A percentile compares a stretch with the other conserved stretches of the same genome.
These are phyloP conservation scores for Lepus townsendii DNA, from an alignment of 2,797 vertebrate genomes.

Conservation along the genomic window DNA sequence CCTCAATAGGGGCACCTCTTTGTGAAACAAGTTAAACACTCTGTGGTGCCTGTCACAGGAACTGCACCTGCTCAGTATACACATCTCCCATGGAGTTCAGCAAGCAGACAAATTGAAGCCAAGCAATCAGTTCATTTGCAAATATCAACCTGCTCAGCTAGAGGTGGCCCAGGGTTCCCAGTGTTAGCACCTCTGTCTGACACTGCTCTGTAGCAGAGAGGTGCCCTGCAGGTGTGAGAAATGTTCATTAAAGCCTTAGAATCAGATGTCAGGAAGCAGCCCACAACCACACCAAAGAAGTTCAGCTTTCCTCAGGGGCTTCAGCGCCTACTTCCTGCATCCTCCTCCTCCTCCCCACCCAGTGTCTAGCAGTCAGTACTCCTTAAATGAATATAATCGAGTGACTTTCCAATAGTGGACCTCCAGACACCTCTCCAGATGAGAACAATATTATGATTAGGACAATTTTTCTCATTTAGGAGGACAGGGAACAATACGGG, in stretches of 20 bases:
- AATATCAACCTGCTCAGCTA: conserved; percentile 55
- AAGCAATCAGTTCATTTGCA: conserved; percentile 63
- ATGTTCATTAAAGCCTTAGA: conserved; percentile 59
- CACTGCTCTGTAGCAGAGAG: conserved; percentile 7
- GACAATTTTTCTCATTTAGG: neutral
- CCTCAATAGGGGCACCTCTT: neutral
- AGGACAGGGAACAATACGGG: neutral
- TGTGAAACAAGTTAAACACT: neutral
- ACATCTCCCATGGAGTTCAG: conserved; percentile 53
- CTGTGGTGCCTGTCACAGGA: neutral
- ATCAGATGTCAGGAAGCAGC: conserved; percentile 33
- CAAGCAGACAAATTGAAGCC: conserved; percentile 16
- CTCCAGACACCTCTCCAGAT: neutral
- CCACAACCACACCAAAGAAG: conserved; percentile 5
- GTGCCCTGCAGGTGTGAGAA: conserved; percentile 39
- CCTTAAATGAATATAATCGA: neutral
- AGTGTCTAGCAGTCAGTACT: neutral
- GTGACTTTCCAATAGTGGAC: neutral
- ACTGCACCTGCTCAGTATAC: neutral
- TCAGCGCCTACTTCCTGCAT: neutral
- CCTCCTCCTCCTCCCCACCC: neutral
- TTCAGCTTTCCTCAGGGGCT: conserved; percentile 39
- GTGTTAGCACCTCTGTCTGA: conserved; percentile 58
- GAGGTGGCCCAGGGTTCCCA: neutral
- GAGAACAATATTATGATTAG: neutral